Evolutionary conservation across 2,797 vertebrate species (phyloP), one percentile per base, ranked within the genome.

Genomic region (Meriones psammophilus): DNA sequence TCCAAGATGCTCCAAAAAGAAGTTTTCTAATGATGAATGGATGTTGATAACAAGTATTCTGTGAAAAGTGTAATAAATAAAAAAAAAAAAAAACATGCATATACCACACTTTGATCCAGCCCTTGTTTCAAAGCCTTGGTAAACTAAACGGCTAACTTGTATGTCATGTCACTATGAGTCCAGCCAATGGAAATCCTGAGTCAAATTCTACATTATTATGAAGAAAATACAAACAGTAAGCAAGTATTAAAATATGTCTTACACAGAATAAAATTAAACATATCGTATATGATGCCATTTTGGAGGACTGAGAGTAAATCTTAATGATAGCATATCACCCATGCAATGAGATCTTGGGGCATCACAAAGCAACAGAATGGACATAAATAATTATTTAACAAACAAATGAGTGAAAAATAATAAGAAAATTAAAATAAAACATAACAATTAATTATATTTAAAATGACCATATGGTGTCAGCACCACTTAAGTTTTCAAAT

Each of bases 141-240:
- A 97, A 94, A 77, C 50, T 95, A 94, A 92, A 94, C 80, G 74
- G 79, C 79, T 76, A 79, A 96, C 36, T 96, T 98, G 81, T 87
- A 97, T 83, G 84, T 14, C 36, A 81, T 83, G 84, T 14, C 36
- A 81, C 85, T 97, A 80, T 94, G 96, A 96, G 95, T 92, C 39
- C 33, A 69, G 39, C 50, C 94, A 86, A 80, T 92, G 79, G 97
- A 98, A 95, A 64, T 18, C 42, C 54, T 94, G 56, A 96, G 89
- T 94, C 85, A 96, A 97, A 97, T 88, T 92, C 17, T 92, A 96
- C 50, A 12, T 73, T 95, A 94, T 97, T 94, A 94, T 88, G 83
- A 96, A 79, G 50, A 96, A 28, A 71, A 96, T 86, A 74, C 87
- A 96, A 76, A 92, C 8, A 97, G 17, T 54, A 81, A 96, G 91